Conservation (phyloP, 2,113 vertebrate species). For the Athene cunicularia region DNA sequence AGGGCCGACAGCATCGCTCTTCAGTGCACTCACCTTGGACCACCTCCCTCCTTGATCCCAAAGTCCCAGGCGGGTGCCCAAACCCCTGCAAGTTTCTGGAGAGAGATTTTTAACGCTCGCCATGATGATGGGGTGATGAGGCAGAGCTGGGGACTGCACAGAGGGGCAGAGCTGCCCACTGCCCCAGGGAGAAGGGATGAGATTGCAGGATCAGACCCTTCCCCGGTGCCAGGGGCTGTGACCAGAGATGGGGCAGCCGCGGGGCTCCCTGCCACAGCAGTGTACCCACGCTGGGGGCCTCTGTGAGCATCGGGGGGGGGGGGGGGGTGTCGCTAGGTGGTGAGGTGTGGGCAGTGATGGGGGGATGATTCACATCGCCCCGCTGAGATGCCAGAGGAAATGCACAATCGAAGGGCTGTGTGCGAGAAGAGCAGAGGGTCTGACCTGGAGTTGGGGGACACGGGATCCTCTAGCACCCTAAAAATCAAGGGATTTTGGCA, state of each 20-base stretch:
- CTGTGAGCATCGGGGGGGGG: not conserved
- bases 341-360: not conserved
- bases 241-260: not conserved
- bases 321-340: too few relatives aligned
- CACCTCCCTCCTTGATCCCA: not conserved
- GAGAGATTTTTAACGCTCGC: not conserved
- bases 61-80: not conserved
- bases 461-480: too few relatives aligned
- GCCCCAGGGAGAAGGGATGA: not conserved
- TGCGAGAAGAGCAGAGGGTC: not conserved
- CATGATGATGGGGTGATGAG: rapidly evolving
- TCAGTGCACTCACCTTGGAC: not conserved
- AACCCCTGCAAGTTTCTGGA: not conserved
- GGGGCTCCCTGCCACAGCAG: not conserved
- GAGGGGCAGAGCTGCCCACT: not conserved
- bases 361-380: not conserved
- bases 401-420: not conserved
- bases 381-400: not conserved
- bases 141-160: not conserved
- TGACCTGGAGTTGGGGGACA: not conserved
- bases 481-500: not conserved
- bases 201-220: rapidly evolving
- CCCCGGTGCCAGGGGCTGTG: rapidly evolving
- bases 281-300: not conserved
- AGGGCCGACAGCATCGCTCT: rapidly evolving